phyloP scores from a whole-genome alignment of 2,113 vertebrate species.

The Dipodomys merriami region DNA sequence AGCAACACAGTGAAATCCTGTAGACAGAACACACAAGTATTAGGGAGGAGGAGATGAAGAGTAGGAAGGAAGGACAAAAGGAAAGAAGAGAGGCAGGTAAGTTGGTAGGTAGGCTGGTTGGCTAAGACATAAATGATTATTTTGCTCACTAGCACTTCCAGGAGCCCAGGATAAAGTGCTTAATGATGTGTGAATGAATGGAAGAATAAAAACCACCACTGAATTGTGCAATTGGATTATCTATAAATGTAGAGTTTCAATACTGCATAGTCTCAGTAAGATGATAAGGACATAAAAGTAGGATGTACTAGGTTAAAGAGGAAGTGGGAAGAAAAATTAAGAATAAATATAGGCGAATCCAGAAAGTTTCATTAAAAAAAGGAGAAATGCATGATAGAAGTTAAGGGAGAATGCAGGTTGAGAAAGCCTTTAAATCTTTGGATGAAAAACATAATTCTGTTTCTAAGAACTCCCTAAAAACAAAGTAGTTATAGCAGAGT shows the following conservation, averaged over 20 bases:
- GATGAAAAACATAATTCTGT: slow-evolving; percentile 7
- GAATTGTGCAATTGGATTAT: not conserved
- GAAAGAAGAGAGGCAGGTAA: too few species aligned
- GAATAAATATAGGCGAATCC: not conserved
- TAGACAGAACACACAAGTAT: too few species aligned
- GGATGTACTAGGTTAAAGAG: not conserved
- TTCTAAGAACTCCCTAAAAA: not conserved
- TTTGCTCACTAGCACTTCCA: slow-evolving; percentile 26
- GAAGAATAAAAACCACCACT: slow-evolving; percentile 11
- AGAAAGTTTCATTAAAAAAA: not conserved
- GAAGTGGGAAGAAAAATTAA: not conserved
- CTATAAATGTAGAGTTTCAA: not conserved
- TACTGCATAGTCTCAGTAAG: not conserved
- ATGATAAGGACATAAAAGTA: not conserved
- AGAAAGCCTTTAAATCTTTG: not conserved
- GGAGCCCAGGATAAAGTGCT: slow-evolving; percentile 44
- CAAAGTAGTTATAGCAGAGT: slow-evolving; percentile 40
- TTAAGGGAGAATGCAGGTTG: not conserved
- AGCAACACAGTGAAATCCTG: not conserved
- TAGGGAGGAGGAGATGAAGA: too few species aligned
- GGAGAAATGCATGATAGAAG: not conserved
- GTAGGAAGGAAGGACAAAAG: too few species aligned
- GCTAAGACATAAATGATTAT: not conserved
- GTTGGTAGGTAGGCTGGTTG: too few species aligned
- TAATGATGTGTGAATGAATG: slow-evolving; percentile 32